Base-by-base conservation (phyloP, 1,140 invertebrate species). In the Medauroidea extradentata region DNA sequence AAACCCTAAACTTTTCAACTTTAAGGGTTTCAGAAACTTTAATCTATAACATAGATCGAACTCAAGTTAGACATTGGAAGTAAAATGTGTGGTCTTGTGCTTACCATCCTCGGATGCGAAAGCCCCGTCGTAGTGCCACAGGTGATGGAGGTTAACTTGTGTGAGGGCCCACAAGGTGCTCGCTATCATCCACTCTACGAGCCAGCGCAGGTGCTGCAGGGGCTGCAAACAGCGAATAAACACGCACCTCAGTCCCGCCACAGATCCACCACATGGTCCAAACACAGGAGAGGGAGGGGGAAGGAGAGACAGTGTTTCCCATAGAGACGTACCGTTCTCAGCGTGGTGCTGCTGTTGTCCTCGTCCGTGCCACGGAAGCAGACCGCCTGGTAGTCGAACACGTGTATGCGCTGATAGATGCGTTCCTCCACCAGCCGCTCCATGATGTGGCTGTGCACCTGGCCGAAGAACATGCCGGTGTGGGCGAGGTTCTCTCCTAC, bases 351-450 rank as follows among this genome's bases (percentile, higher is more conserved):
- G 16, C 24, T 27, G 25, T 50, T 55, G 9, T 29, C 39, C 24
- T n/a, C 16, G 16, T 78, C 78, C 25, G 80, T 83, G 44, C 78
- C 80, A 56, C 83, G 78, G 64, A 89, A 89, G 71, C 93, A 96
- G 1, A 94, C 87, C 0, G 88, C 92, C 76, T 96, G 93, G 74
- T 95, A 96, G 74, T 96, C 93, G 60, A 86, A 89, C 42, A 95
- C 83, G 38, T 81, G 79, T 3, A 93, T 85, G 61, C 81, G 79
- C 61, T 85, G 85, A 72, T 86, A 96, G 19, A 96, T 85, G 18
- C 85, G 83, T 29, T 89, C 85, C 49, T 87, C 80, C 0, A 95
- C 83, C 50, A 96, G 74, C 46, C 81, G 83, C 48, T 80, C 75
- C 87, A 96, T 93, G 2, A 96, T 83, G 11, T 75, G 74, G 19